Percentiles rank a stretch among this genome's conserved stretches.
Conservation (phyloP, 2,113 vertebrate genomes). For the Sarotherodon lohbergeri region DNA sequence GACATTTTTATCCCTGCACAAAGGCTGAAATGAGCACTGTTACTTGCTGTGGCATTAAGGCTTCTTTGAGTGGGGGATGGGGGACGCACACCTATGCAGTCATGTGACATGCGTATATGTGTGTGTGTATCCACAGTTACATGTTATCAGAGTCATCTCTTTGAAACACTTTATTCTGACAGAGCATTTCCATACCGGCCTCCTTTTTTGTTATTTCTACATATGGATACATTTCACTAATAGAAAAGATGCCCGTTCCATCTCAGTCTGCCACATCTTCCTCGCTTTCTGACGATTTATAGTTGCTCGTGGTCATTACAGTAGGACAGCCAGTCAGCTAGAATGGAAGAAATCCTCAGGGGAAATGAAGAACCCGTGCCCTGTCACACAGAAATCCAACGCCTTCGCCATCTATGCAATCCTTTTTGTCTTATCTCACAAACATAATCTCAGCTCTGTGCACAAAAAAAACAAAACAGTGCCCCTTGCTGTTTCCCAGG, state of each 20-base stretch:
- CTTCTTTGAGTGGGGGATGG: conserved; percentile 5
- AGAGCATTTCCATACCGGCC: neutral
- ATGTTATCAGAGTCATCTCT: neutral
- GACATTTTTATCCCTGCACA: neutral
- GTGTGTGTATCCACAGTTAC: neutral
- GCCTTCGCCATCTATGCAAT: neutral
- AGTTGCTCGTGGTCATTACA: conserved; percentile 17
- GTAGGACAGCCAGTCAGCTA: conserved; percentile 1
- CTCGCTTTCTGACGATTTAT: neutral
- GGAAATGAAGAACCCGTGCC: conserved; percentile 31
- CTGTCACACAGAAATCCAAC: conserved; percentile 8
- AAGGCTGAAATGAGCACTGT: neutral
- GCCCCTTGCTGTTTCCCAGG: neutral
- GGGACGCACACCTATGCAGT: neutral
- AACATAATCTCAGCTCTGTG: neutral
- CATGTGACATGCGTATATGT: neutral
- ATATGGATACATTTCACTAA: neutral
- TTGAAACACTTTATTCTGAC: neutral
- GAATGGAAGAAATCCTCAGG: neutral
- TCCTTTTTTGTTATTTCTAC: neutral
- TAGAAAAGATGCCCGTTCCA: neutral
- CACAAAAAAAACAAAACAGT: neutral
- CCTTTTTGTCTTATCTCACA: conserved; percentile 26
- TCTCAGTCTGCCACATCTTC: neutral
- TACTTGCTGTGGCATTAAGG: neutral